Evolutionary conservation across 2,113 vertebrate species (phyloP), one percentile per base, ranked within the genome.

Genomic region (Hystrix brachyura): DNA sequence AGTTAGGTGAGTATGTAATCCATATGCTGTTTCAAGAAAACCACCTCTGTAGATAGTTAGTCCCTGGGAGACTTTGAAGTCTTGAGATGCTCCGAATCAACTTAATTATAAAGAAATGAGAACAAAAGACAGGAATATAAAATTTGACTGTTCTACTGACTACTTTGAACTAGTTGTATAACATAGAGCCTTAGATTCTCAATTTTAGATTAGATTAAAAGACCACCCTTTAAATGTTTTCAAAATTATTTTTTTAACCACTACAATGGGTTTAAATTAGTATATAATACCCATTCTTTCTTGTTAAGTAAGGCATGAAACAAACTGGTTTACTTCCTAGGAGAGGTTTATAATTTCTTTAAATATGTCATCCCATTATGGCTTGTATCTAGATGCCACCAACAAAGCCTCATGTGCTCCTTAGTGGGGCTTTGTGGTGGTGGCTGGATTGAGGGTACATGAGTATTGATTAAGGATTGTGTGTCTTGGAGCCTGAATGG

Each of bases 1-100:
- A 97, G 69, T 84, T 94, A 97, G 48, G 25, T 59, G 60, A 94
- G 29, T 81, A 87, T 89, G 25, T 78, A 86, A 95, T 74, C 13
- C 34, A 86, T 51, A 82, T 87, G 97, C 46, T 65, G 9, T 94
- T 97, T 95, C 67, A 90, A 93, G 76, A 91, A 94, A 86, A 62
- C 25, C 13, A 87, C 18, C 15, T 90, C 60, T 90, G 60, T 78
- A 67, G 25, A 80, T 82, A 84, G 46, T 78, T 83, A 85, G 59
- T 89, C 38, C 55, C 51, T 59, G 55, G n/a, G 60, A 95, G 43
- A 55, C 12, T 91, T 86, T 65, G 72, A 57, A 89, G 53, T 90
- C 34, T 21, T 88, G 83, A 93, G 51, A 94, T 84, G 90, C 94
- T 72, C 48, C 27, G 96, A 94, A 25, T 87, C 64, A 94, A 29